Base-by-base conservation (phyloP, 2,888 invertebrate species). In the Ornithoptera priamus region DNA sequence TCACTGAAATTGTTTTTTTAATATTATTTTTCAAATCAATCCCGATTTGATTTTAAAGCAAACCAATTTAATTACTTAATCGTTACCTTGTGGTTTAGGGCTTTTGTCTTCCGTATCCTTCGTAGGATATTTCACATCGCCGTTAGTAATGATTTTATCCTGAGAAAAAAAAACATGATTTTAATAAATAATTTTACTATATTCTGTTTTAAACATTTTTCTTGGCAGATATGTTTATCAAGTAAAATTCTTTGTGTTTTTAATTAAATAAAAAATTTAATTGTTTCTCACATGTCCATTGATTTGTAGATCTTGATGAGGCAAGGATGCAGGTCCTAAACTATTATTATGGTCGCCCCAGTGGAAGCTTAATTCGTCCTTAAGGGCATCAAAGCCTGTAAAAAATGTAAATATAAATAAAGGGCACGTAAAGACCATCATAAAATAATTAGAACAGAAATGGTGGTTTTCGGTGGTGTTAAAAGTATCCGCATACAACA, bases 351-450 rank as follows among this genome's bases (percentile, higher is more conserved):
- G 96, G 57, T 95, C 94, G 74, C 89, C 95, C 90, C 96, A 93
- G 74, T 96, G 95, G 80, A 95, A 94, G 76, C 95, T 95, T 73
- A 96, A 87, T 87, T 96, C 96, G 76, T 96, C 96, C 78, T 96
- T 96, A 71, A 94, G 79, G 0, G 93, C 93, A 76, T 94, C 94
- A 85, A 96, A 96, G 74, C 96, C 97, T 85, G 92, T 30, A 58
- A 68, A 42, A 59, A 20, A 53, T 18, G 5, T 6, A 7, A 7
- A 53, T 53, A n/a, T 15, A 12, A 46, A 18, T 53, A n/a, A n/a
- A 53, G 6, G n/a, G 50, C 17, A 50, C n/a, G 7, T 15, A 15
- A 18, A n/a, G 53, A 15, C 42, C 42, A 46, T 46, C 15, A 46
- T 15, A 4, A 46, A 10, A 46, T 1, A 46, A 46, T 15, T 46